Percentiles rank a stretch among this genome's conserved stretches.
Conservation (phyloP, 2,797 vertebrate genomes). For the Labeo calbasu region DNA sequence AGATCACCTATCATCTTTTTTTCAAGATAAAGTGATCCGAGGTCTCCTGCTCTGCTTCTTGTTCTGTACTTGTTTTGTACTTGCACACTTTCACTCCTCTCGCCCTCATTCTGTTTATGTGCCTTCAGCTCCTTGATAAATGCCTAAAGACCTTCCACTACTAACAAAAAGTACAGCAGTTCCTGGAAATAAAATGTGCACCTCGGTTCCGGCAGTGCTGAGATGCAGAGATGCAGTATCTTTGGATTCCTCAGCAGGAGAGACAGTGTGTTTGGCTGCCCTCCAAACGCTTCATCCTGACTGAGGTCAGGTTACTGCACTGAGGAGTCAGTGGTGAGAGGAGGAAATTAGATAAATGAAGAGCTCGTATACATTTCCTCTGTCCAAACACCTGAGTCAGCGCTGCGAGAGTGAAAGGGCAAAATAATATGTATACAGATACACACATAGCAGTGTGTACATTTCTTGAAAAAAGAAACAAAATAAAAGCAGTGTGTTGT, state of each 20-base stretch:
- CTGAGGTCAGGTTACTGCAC: slow-evolving; percentile 54
- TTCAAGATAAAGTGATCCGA: not conserved
- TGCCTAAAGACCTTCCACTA: not conserved
- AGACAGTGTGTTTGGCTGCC: slow-evolving; percentile 50
- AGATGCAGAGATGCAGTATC: slow-evolving; percentile 38
- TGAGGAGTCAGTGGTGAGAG: slow-evolving; percentile 53
- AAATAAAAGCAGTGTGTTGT: not conserved
- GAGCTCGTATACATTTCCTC: slow-evolving; percentile 62
- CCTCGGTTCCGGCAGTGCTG: not conserved
- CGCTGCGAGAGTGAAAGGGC: slow-evolving; percentile 19
- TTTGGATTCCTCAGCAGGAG: slow-evolving; percentile 37
- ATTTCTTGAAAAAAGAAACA: not conserved
- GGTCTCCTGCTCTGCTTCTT: not conserved
- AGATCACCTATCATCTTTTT: not conserved
- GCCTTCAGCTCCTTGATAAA: slow-evolving; percentile 15
- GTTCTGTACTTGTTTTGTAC: not conserved
- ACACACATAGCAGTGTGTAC: not conserved
- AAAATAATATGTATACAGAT: no score
- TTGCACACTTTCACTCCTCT: not conserved
- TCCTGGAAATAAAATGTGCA: slow-evolving; percentile 7
- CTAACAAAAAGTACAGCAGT: slow-evolving; percentile 25
- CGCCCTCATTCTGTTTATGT: not conserved
- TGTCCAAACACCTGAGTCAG: slow-evolving; percentile 63
- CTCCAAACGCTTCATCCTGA: slow-evolving; percentile 62
- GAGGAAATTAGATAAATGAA: slow-evolving; percentile 74